A percentile compares a stretch with the other conserved stretches of the same genome.
Conservation (phyloP, 2,888 invertebrate species). For the Mermis nigrescens region DNA sequence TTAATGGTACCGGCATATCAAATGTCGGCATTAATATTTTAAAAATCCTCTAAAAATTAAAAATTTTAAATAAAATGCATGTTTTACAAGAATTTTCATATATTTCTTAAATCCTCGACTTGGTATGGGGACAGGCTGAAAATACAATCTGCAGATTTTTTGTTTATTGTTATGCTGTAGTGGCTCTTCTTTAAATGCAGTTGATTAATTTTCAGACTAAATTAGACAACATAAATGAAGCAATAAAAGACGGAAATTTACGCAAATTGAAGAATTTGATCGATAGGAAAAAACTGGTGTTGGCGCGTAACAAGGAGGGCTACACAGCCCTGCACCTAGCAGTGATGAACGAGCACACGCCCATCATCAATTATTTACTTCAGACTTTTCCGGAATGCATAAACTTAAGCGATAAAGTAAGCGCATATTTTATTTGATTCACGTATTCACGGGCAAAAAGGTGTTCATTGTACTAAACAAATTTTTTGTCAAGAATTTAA, state of each 20-base stretch:
- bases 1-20: no score
- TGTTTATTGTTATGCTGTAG: neutral
- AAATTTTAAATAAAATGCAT: no score
- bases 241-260: conserved; percentile 33
- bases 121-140: no score
- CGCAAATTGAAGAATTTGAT: conserved; percentile 29
- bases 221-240: conserved; percentile 20
- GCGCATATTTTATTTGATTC: no score
- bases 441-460: neutral
- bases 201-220: conserved; percentile 16
- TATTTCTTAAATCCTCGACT: neutral
- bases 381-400: conserved; percentile 21
- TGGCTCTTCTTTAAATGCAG: neutral
- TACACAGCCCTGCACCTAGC: conserved; percentile 25
- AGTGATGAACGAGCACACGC: conserved; percentile 48
- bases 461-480: neutral
- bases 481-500: neutral
- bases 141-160: neutral
- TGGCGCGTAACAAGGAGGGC: conserved; percentile 22
- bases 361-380: conserved; percentile 51
- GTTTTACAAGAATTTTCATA: no score
- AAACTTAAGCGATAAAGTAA: conserved; percentile 25
- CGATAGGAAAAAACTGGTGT: conserved; percentile 34
- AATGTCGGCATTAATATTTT: no score
- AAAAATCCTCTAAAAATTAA: no score